These are phyloP conservation scores for Melipona quadrifasciata DNA, from an alignment of 1,140 invertebrate species.

Conservation along the genomic window DNA sequence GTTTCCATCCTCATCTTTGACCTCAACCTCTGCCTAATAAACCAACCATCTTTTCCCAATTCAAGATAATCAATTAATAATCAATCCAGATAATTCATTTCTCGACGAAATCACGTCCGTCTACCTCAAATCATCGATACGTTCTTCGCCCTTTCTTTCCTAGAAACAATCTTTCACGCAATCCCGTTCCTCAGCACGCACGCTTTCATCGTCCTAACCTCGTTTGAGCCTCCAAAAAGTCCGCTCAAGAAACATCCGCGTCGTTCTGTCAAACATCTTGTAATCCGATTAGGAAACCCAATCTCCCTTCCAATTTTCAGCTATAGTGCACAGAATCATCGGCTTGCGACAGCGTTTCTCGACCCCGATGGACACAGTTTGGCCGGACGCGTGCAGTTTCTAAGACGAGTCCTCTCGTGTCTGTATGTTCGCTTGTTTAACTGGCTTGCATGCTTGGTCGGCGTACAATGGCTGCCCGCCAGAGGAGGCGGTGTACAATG, in stretches of 20 bases:
- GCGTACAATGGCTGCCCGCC: conserved; percentile 42
- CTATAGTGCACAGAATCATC: background rate
- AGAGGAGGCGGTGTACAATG: conserved; percentile 34
- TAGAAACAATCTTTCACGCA: no score
- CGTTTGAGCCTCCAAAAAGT: no score
- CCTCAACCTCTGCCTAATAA: no score
- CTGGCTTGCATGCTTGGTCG: conserved; percentile 60
- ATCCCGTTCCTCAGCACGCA: no score
- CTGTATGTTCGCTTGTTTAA: conserved; percentile 68
- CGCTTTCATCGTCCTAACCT: no score
- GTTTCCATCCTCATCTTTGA: no score
- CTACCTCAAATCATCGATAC: no score
- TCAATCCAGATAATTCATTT: no score
- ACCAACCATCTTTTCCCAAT: no score
- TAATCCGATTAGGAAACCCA: background rate
- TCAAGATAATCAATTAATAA: no score
- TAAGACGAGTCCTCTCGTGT: conserved; percentile 24
- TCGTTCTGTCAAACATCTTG: background rate
- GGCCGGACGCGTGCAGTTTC: conserved; percentile 30
- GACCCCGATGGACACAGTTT: background rate
- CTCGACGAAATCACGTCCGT: no score
- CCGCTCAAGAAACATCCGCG: background rate
- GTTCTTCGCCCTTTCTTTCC: no score
- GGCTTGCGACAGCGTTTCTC: background rate
- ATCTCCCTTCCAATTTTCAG: background rate